Evolutionary conservation across 2,888 invertebrate genomes (phyloP), one percentile per base, ranked within the genome.

Genomic region (Amiota communis): DNA sequence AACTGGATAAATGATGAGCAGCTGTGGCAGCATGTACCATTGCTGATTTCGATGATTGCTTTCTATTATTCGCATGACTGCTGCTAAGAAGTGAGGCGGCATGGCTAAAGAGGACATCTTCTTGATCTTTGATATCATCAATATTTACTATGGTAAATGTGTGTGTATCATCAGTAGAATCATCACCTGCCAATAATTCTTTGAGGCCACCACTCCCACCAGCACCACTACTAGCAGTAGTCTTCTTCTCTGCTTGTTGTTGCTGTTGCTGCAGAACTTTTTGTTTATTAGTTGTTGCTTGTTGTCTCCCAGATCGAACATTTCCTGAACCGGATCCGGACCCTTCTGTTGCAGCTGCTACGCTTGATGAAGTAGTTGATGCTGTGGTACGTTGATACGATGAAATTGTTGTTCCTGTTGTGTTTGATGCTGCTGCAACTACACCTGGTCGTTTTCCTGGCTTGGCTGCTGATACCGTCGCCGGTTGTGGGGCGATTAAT

Each of bases 71-170:
- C 8, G 23, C 12, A n/a, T 59, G 36, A 46, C 48, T 51, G 3
- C 13, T 3, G n/a, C 46, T 17, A 12, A 15, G 61, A 20, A 80
- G 80, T 8, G 82, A 78, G 59, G 88, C 87, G 36, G 36, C 36
- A 36, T 36, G 36, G 36, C 36, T 36, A 36, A 36, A 36, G 3
- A 88, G 82, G 53, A 87, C 86, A 78, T 89, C 89, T 4, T 88
- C 88, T 75, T 89, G 89, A 71, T 89, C 89, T 3, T 90, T 89
- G 71, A 90, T 90, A 73, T 90, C 89, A 75, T 89, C 87, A 11
- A 90, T 89, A 72, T 90, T 90, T 9, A 90, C 90, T 70, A 90
- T 90, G 36, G 90, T 90, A 71, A 90, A 90, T 10, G 90, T 90
- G n/a, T 89, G 89, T 86, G 88, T 88, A 69, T 89, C 89, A 69